Evolutionary conservation across 2,113 vertebrate genomes (phyloP).

Genomic region (Anarhynchus alexandrinus): DNA sequence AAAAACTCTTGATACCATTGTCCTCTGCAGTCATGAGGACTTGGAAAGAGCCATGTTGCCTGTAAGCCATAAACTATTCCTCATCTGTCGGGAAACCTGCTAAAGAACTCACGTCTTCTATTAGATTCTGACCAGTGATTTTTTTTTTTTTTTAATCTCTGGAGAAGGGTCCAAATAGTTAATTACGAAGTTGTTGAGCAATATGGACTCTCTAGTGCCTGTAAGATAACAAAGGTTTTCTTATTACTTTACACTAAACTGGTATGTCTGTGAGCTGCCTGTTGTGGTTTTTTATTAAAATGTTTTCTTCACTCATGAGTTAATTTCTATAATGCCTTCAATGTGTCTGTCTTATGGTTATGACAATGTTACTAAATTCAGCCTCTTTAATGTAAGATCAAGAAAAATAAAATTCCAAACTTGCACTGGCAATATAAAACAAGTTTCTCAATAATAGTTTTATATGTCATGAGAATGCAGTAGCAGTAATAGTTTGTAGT

Average conservation of each 20-base stretch:
- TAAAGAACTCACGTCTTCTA: not conserved
- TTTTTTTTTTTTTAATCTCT: not conserved
- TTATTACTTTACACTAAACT: not conserved
- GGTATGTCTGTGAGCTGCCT: not conserved
- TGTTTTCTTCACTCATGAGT: not conserved
- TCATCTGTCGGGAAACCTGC: not conserved
- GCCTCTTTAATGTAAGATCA: slow-evolving; percentile 19
- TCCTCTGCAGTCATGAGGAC: not conserved
- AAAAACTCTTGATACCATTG: not conserved
- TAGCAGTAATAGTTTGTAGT: not conserved
- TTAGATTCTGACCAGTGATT: not conserved
- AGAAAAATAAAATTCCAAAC: slow-evolving; percentile 52
- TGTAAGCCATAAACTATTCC: not conserved
- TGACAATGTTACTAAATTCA: slow-evolving; percentile 3
- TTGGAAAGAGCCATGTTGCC: not conserved
- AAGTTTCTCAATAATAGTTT: not conserved
- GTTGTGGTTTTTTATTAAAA: not conserved
- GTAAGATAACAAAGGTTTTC: not conserved
- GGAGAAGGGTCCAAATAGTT: not conserved
- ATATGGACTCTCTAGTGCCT: not conserved
- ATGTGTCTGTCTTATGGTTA: not conserved
- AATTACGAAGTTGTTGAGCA: not conserved
- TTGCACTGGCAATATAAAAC: slow-evolving; percentile 40
- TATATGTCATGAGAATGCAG: not conserved
- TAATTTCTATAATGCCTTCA: not conserved